These are phyloP conservation scores for Pecten maximus DNA, from an alignment of 2,888 invertebrate species.

Conservation along the genomic window DNA sequence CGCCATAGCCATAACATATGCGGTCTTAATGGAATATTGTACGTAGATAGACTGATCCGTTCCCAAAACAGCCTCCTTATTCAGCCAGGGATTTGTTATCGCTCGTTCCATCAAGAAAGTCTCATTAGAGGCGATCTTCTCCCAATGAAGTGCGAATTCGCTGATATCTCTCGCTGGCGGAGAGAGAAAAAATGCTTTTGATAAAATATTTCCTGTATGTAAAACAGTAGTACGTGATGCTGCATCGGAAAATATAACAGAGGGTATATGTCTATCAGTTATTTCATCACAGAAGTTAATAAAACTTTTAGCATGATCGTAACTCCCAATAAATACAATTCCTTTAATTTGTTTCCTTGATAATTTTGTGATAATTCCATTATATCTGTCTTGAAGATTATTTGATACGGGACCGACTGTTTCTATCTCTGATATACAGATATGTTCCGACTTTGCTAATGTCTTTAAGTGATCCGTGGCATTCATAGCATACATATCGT, in stretches of 20 bases:
- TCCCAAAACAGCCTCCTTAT: not conserved
- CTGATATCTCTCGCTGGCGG: constrained; percentile 41
- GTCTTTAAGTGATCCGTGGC: constrained; percentile 45
- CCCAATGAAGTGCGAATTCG: constrained; percentile 54
- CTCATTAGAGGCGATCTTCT: constrained; percentile 42
- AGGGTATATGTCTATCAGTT: constrained; percentile 41
- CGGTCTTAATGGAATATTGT: constrained; percentile 57
- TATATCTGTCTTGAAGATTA: not conserved
- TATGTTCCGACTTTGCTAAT: constrained; percentile 44
- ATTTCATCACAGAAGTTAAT: constrained; percentile 38
- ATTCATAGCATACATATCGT: constrained; percentile 58
- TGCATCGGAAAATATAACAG: constrained; percentile 52
- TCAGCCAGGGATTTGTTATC: constrained; percentile 51
- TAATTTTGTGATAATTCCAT: not conserved
- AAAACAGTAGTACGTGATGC: constrained; percentile 31
- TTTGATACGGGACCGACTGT: not conserved
- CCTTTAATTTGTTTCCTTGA: constrained; percentile 48
- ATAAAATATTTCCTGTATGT: constrained; percentile 38
- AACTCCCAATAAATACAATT: constrained; percentile 54
- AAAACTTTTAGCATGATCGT: constrained; percentile 45
- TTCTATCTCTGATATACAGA: constrained; percentile 56
- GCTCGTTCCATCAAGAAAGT: constrained; percentile 40
- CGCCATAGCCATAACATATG: constrained; percentile 54
- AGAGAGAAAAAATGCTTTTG: constrained; percentile 47
- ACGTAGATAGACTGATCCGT: constrained; percentile 42